Evolutionary conservation across 2,888 invertebrate genomes (phyloP).

Genomic region (Lasioglossum pauxillum): DNA sequence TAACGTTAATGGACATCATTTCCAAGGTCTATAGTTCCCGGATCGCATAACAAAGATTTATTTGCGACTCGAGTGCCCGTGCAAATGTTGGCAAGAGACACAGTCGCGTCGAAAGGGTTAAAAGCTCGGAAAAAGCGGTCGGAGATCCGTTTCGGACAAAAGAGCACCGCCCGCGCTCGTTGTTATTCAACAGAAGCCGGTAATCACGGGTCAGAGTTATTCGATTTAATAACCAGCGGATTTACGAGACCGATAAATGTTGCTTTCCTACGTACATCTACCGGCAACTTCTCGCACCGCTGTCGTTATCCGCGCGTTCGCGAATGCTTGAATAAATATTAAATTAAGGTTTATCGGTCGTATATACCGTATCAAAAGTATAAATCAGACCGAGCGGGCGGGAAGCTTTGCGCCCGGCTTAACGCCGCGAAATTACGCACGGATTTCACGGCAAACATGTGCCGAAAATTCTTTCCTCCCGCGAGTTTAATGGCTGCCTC

Average conservation of each 20-base stretch:
- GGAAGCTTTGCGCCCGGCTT: conserved; percentile 19
- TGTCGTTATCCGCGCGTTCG: conserved; percentile 22
- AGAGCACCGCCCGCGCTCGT: neutral
- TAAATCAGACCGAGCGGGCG: conserved; percentile 29
- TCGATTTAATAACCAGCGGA: conserved; percentile 44
- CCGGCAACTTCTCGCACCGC: neutral
- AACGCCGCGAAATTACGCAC: neutral
- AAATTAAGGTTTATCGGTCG: conserved; percentile 39
- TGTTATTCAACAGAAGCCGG: conserved; percentile 34
- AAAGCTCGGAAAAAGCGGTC: neutral
- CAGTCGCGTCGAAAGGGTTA: neutral
- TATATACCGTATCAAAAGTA: conserved; percentile 34
- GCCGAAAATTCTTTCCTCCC: neutral
- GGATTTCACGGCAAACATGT: neutral
- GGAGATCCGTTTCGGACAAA: neutral
- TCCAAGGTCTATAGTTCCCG: too few relatives aligned
- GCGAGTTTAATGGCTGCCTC: neutral
- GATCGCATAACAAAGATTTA: neutral
- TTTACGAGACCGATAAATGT: conserved; percentile 44
- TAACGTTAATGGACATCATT: too few relatives aligned
- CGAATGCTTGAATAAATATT: conserved; percentile 46
- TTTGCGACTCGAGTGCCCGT: neutral
- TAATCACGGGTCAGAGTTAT: conserved; percentile 25
- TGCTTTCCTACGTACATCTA: neutral
- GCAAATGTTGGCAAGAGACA: neutral